Evolutionary conservation across 2,888 invertebrate genomes (phyloP), one percentile per base, ranked within the genome.

Genomic region (Iphiclides podalirius): DNA sequence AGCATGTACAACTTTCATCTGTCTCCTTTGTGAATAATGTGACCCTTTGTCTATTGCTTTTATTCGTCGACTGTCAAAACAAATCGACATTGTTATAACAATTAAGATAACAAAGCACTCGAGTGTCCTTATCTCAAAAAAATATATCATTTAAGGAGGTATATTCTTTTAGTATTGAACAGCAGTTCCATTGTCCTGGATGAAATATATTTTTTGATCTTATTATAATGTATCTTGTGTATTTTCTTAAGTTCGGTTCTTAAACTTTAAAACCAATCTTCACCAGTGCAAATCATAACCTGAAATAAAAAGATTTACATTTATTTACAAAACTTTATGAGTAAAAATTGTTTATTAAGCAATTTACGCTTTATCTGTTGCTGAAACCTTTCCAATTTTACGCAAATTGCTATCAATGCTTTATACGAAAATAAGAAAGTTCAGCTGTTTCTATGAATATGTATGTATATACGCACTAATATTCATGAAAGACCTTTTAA

Each of bases 401-500:
- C 26, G 26, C 26, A 26, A 26, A 26, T 26, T 2, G 2, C 8
- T 8, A 26, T 26, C 26, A 26, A 26, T 26, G n/a, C n/a, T n/a
- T n/a, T n/a, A n/a, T n/a, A n/a, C n/a, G n/a, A n/a, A n/a, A n/a
- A n/a, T n/a, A n/a, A n/a, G n/a, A n/a, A n/a, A n/a, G n/a, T n/a
- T n/a, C n/a, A n/a, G n/a, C n/a, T n/a, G n/a, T n/a, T n/a, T 31
- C 33, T 20, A 12, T 42, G 42, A 37, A 48, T 28, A 31, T 13
- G 13, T 28, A 40, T 26, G 17, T 44, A 35, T 33, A 26, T 13
- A 23, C 12, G 11, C 13, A 14, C 28, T 34, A 34, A 50, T 46
- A 51, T 41, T 45, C 16, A 51, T 33, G 40, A 41, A 46, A 31
- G 35, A 14, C 12, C 50, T 51, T 36, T 45, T 26, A 31, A 41